A percentile compares a stretch with the other conserved stretches of the same genome.
Conservation (phyloP, 2,888 invertebrate species). For the Caenorhabditis wallacei region DNA sequence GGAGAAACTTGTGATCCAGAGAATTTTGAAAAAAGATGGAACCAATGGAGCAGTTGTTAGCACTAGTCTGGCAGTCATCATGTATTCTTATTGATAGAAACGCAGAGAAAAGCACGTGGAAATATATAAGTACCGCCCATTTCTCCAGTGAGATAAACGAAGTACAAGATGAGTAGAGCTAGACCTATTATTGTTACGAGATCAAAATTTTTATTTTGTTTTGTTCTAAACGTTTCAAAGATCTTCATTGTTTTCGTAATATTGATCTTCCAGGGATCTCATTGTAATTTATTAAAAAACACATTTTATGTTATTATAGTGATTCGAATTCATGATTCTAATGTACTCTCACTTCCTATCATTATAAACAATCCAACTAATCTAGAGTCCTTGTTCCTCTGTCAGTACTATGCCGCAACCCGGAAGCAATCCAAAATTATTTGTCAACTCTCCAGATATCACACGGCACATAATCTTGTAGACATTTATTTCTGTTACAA, state of each 20-base stretch:
- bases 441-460: conserved; percentile 43
- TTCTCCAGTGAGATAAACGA: neutral
- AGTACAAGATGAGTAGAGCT: conserved; percentile 11
- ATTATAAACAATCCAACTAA: too few relatives aligned
- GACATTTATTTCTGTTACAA: neutral
- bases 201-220: neutral
- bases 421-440: conserved; percentile 15
- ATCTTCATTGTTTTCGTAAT: neutral
- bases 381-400: neutral
- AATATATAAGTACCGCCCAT: conserved; percentile 21
- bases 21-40: conserved; percentile 26
- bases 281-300: too few relatives aligned
- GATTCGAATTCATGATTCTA: too few relatives aligned
- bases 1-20: conserved; percentile 43
- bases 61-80: conserved; percentile 49
- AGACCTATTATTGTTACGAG: conserved; percentile 7
- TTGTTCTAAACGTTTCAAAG: neutral
- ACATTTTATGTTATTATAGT: too few relatives aligned
- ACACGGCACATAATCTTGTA: conserved; percentile 21
- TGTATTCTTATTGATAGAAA: conserved; percentile 5
- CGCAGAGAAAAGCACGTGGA: conserved; percentile 44
- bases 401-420: neutral
- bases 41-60: conserved; percentile 55
- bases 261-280: too few relatives aligned
- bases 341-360: too few relatives aligned